Evolutionary conservation across 1,140 invertebrate species (phyloP), one percentile per base, ranked within the genome.

Genomic region (Copidosoma floridanum): DNA sequence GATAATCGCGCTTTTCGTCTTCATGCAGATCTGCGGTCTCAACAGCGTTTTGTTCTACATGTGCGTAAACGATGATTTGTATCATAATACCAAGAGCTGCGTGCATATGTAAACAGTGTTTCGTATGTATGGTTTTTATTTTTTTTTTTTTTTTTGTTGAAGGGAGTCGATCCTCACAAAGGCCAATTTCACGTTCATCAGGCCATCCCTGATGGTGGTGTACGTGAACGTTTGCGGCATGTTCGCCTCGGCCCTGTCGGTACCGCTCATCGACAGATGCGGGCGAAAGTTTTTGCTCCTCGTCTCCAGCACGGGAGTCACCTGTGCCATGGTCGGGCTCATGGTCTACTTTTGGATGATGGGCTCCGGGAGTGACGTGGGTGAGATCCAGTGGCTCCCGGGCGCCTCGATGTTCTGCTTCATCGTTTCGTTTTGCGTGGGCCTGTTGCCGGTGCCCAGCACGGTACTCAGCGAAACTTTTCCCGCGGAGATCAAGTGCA

Each of bases 21-120:
- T 89, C n/a, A 89, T 92, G 71, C 89, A 91, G 69, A 82, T 90
- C 38, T 88, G 85, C 53, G 88, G 90, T 1, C 86, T 89, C 16
- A 88, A 88, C 55, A 88, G 86, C 2, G 81, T 92, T 23, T 85
- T 86, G 62, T 86, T 87, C 32, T 91, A 91, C 67, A 83, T 88
- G 12, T n/a, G n/a, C n/a, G n/a, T 86, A 89, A 56, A 83, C 85
- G 38, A 91, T 93, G n/a, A n/a, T n/a, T n/a, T n/a, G n/a, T 6
- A 85, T 91, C 35, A 80, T 86, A 27, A 67, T 86, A 32, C 75
- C 84, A n/a, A 78, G 91, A 57, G 87, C 89, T 67, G 78, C 86
- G 4, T 86, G 89, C n/a, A 89, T 92, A 71, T 88, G 91, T 69
- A 82, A 90, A 37, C 88, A 85, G 52, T 88, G 90, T 1, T 86